Conservation (phyloP, 2,888 invertebrate species). For the Eupithecia exiguata region DNA sequence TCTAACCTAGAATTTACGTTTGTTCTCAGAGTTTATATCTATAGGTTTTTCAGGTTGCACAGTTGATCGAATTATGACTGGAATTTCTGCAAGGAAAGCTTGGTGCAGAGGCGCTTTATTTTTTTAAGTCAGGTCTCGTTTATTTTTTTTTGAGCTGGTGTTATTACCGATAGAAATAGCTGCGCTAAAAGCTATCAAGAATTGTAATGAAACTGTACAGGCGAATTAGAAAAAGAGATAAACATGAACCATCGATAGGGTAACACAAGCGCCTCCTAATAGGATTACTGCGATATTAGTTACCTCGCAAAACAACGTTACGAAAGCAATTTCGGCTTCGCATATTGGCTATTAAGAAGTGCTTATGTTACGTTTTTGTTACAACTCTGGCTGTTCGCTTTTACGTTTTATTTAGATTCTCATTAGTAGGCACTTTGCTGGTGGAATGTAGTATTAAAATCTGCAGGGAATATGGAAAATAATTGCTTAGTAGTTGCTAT, state of each 20-base stretch:
- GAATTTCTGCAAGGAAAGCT: neutral
- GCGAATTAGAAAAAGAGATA: conserved; percentile 51
- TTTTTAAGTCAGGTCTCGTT: neutral
- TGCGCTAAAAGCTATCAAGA: conserved; percentile 37
- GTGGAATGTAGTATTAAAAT: conserved; percentile 25
- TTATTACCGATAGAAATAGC: neutral
- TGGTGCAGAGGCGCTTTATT: neutral
- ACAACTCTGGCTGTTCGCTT: conserved; percentile 46
- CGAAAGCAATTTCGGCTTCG: conserved; percentile 81
- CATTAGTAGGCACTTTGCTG: conserved; percentile 29
- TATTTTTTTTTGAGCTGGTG: neutral
- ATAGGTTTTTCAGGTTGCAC: neutral
- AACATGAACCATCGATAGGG: conserved; percentile 48
- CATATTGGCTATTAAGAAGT: conserved; percentile 81
- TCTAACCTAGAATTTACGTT: neutral
- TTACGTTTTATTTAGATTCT: conserved; percentile 45
- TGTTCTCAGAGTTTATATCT: neutral
- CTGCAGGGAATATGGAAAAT: conserved; percentile 16
- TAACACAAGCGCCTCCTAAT: conserved; percentile 70
- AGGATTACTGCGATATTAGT: conserved; percentile 76
- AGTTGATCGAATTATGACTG: neutral
- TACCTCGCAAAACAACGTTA: conserved; percentile 76
- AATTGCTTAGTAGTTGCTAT: neutral
- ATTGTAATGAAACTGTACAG: conserved; percentile 38
- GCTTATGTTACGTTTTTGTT: conserved; percentile 50